Percentiles rank a stretch among this genome's conserved stretches.
Evolutionary conservation across 1,140 invertebrate genomes (phyloP).

Genomic region (Drosophila biarmipes): DNA sequence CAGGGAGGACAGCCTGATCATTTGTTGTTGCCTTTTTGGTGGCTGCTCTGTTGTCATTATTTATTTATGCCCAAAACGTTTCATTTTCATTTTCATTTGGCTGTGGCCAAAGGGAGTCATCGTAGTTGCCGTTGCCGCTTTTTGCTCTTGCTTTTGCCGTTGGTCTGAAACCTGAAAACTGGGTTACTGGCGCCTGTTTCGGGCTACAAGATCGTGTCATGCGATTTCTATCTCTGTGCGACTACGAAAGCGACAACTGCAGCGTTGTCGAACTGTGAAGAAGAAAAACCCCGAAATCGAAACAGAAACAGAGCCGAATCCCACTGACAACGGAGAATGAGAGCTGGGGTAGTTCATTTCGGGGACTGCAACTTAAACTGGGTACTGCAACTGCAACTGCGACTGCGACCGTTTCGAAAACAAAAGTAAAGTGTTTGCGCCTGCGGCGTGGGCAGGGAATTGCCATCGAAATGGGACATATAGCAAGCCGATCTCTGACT

Average conservation of each 20-base stretch:
- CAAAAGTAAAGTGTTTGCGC: constrained; percentile 78
- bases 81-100: constrained; percentile 74
- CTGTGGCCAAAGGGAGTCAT: constrained; percentile 73
- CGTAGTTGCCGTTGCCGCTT: constrained; percentile 27
- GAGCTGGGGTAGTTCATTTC: constrained; percentile 49
- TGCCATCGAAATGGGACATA: constrained; percentile 58
- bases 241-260: constrained; percentile 59
- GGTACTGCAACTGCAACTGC: constrained; percentile 21
- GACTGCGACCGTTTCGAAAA: constrained; percentile 60
- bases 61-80: constrained; percentile 81
- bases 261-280: constrained; percentile 64
- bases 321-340: constrained; percentile 55
- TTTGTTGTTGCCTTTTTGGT: constrained; percentile 80
- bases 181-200: constrained; percentile 82
- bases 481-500: constrained; percentile 67
- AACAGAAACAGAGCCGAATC: constrained; percentile 11
- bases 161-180: constrained; percentile 75
- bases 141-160: constrained; percentile 27
- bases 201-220: constrained; percentile 83
- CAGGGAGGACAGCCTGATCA: constrained; percentile 57
- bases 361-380: constrained; percentile 21
- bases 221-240: constrained; percentile 80
- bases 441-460: constrained; percentile 50
- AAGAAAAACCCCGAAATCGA: constrained; percentile 64
- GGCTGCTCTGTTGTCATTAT: constrained; percentile 70